Base-by-base conservation (phyloP, 1,140 invertebrate genomes). In the Dinothrombium tinctorium region DNA sequence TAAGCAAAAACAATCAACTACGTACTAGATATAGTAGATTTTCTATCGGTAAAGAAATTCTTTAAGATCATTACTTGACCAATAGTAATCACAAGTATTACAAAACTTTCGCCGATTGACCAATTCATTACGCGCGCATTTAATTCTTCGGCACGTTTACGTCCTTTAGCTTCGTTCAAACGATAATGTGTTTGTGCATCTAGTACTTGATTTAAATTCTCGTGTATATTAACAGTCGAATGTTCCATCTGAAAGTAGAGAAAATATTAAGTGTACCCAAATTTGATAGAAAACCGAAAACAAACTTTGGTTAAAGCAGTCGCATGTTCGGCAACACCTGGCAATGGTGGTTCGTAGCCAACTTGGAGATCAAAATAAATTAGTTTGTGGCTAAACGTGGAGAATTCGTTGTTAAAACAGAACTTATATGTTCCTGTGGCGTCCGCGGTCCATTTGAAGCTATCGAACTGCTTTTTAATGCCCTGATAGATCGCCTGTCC, bases 401-500 rank as follows among this genome's bases (percentile, higher is more conserved):
- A 96, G 59, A 99, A 99, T 59, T 98, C 89, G 64, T 99, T 99
- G 54, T 86, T 92, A 57, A 99, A 99, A 61, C 94, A 99, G 11
- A 78, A 78, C 32, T 57, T 59, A 54, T 87, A 89, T 4, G 78
- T 65, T 44, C 83, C 82, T 44, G 67, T 64, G 31, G 68, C 54
- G 41, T 72, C 64, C 6, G 86, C 69, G 22, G 68, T 72, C 62
- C 89, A 95, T 26, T 72, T 74, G 56, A 83, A 75, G 7, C 77
- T 84, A 59, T 95, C 86, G 62, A 86, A 94, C 52, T 92, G 86
- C 52, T 77, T 78, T 62, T 87, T 89, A 3, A 82, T 67, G 62
- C 89, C 77, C 51, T 76, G 75, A 60, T 95, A 96, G 26, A 99
- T 68, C 17, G 87, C 66, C 59, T 86, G 72, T 47, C 77, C 76